Evolutionary conservation across 1,140 invertebrate genomes (phyloP).

Genomic region (Camponotus floridanus): DNA sequence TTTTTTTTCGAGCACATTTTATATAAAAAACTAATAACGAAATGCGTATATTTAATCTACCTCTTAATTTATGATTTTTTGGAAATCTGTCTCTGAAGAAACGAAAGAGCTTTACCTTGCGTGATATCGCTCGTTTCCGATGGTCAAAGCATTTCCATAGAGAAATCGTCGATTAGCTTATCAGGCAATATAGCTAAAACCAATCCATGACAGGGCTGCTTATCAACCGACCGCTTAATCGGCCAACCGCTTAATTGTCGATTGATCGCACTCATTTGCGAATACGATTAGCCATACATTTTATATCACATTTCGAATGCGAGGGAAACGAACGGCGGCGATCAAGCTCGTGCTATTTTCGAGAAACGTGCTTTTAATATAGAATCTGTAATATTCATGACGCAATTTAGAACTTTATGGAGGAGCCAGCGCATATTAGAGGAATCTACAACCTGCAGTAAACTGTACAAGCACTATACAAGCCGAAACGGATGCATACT

Average conservation of each 20-base stretch:
- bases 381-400: conserved; percentile 67
- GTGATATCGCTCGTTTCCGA: conserved; percentile 46
- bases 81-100: background rate
- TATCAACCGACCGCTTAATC: conserved; percentile 68
- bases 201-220: conserved; percentile 52
- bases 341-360: conserved; percentile 61
- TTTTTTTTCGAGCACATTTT: background rate
- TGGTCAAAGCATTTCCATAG: conserved; percentile 43
- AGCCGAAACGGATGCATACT: background rate
- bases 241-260: conserved; percentile 46
- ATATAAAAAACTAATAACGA: background rate
- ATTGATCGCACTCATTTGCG: conserved; percentile 61
- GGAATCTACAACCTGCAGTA: conserved; percentile 13
- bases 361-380: conserved; percentile 75
- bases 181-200: conserved; percentile 57
- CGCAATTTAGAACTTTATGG: conserved; percentile 63
- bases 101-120: conserved; percentile 25
- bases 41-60: background rate
- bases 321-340: conserved; percentile 33
- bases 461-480: background rate
- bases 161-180: conserved; percentile 74
- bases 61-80: background rate
- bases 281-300: conserved; percentile 62
- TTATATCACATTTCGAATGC: conserved; percentile 68
- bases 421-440: conserved; percentile 58